Evolutionary conservation across 2,113 vertebrate species (phyloP).

Genomic region (Synodontis membranacea): DNA sequence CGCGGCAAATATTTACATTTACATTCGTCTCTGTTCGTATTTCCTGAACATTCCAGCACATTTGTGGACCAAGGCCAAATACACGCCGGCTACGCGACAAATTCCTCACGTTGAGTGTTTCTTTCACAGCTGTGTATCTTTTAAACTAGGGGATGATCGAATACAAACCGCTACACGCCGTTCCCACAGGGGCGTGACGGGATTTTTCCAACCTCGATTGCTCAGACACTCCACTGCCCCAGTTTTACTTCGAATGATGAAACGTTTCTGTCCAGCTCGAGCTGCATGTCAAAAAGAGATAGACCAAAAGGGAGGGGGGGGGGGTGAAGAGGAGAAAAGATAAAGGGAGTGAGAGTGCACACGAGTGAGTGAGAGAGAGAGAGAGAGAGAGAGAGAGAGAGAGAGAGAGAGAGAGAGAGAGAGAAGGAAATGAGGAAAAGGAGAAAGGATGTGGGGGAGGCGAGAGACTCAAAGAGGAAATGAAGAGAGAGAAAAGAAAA

Average conservation of each 20-base stretch:
- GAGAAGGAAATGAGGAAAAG: background rate
- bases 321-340: background rate
- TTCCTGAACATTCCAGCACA: background rate
- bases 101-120: background rate
- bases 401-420: background rate
- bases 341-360: background rate
- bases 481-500: background rate
- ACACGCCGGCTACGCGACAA: no score
- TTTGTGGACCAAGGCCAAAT: background rate
- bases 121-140: background rate
- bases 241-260: background rate
- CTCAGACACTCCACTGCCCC: constrained; percentile 10
- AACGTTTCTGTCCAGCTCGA: background rate
- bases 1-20: background rate
- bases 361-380: no score
- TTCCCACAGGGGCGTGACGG: constrained; percentile 7
- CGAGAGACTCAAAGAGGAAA: background rate
- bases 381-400: background rate
- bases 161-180: background rate
- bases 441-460: background rate
- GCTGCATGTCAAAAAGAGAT: background rate
- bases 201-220: constrained; percentile 13
- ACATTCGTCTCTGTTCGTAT: background rate
- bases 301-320: background rate
- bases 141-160: background rate